These are phyloP conservation scores for Drosophila nebulosa DNA, from an alignment of 1,140 invertebrate species.

Conservation along the genomic window DNA sequence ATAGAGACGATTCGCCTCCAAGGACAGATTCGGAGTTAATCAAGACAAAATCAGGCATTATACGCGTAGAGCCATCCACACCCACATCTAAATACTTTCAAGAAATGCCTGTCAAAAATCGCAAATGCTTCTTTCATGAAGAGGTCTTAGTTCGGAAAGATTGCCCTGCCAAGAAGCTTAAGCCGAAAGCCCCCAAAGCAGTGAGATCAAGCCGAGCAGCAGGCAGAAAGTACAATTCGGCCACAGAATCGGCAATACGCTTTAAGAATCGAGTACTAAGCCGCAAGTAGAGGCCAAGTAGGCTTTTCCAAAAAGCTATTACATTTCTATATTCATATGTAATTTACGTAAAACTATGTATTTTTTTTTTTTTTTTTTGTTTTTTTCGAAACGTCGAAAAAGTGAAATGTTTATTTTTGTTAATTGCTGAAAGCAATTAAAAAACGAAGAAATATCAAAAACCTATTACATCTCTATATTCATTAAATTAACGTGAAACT, in stretches of 20 bases:
- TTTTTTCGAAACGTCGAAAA: no score
- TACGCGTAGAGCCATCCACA: conserved; percentile 60
- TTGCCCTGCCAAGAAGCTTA: background rate
- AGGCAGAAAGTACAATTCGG: conserved; percentile 22
- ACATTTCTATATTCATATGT: no score
- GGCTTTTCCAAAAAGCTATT: no score
- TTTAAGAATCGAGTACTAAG: conserved; percentile 44
- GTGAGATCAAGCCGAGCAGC: background rate
- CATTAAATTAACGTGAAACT: no score
- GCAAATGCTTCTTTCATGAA: conserved; percentile 18
- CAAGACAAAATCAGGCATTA: conserved; percentile 44
- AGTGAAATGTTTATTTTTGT: no score
- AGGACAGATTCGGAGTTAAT: conserved; percentile 14
- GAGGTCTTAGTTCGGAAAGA: background rate
- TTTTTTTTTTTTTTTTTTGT: no score
- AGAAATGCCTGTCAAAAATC: conserved; percentile 40
- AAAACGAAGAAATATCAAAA: no score
- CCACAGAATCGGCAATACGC: conserved; percentile 49
- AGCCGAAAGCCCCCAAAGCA: background rate
- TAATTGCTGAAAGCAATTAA: no score
- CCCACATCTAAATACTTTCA: conserved; percentile 59
- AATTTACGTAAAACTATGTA: no score
- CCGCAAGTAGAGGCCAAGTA: conserved; percentile 31
- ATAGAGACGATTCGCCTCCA: background rate
- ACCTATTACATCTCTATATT: no score